Evolutionary conservation across 30 jellyfish, hydroid and myxozoan genomes (phyloP).

Genomic region (Cassiopea xamachana): DNA sequence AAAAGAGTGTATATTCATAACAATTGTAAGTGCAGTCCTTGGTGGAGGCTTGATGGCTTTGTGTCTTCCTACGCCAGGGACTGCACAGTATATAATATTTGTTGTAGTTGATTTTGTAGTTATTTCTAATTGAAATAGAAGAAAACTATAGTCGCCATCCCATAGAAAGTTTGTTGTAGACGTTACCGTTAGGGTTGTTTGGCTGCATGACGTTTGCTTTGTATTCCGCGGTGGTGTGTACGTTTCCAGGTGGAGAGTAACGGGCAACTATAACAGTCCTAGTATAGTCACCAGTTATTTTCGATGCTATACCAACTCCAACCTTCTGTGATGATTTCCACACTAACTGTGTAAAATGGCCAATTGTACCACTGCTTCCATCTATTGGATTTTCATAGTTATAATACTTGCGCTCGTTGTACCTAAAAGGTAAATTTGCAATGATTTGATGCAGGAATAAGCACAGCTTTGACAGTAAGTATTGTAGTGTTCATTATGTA

Average conservation of each 20-base stretch:
- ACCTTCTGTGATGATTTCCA: slow-evolving; percentile 7
- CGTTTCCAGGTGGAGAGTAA: slow-evolving; percentile 20
- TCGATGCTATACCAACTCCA: slow-evolving; percentile 12
- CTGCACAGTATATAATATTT: no score
- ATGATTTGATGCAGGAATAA: no score
- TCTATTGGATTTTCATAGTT: neutral
- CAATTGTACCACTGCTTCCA: neutral
- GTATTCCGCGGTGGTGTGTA: neutral
- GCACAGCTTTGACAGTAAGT: no score
- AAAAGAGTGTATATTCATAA: no score
- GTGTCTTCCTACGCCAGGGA: no score
- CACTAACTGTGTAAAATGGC: slow-evolving; percentile 9
- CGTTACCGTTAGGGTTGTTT: neutral
- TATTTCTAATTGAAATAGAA: no score
- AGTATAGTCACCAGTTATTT: neutral
- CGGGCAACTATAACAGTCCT: slow-evolving; percentile 8
- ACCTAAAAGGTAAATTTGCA: neutral
- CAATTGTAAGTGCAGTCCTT: no score
- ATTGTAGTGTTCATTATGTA: no score
- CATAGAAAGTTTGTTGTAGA: neutral
- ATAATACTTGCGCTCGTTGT: neutral
- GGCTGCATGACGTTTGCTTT: neutral
- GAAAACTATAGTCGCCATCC: neutral
- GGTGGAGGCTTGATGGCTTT: no score
- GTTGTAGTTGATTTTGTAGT: no score